phyloP scores from a whole-genome alignment of 2,888 invertebrate genomes.

The Nymphalis polychloros region DNA sequence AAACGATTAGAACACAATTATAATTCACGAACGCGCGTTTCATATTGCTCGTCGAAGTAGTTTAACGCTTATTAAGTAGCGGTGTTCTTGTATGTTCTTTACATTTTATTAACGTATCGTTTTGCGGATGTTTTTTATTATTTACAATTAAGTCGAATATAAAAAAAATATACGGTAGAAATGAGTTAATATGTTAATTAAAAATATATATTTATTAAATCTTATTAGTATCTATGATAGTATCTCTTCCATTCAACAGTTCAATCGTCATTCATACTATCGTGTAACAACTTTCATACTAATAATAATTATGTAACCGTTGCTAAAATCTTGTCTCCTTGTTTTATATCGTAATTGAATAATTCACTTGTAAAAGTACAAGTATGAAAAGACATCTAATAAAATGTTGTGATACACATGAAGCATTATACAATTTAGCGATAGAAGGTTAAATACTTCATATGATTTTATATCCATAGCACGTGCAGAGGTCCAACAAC shows the following conservation, averaged over 20 bases:
- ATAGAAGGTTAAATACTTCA: neutral
- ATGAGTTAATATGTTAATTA: too few relatives aligned
- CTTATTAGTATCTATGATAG: neutral
- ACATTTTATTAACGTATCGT: neutral
- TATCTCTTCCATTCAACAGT: too few relatives aligned
- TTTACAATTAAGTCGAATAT: neutral
- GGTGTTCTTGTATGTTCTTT: slow-evolving; percentile 7
- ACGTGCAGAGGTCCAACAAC: slow-evolving; percentile 28
- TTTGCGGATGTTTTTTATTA: neutral
- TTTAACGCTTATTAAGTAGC: slow-evolving; percentile 25
- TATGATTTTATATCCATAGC: slow-evolving; percentile 19
- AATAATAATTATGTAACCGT: too few relatives aligned
- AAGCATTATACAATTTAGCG: neutral
- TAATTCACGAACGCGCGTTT: slow-evolving; percentile 21
- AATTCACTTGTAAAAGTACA: neutral
- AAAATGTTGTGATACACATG: neutral
- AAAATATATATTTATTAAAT: neutral
- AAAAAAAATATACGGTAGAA: neutral
- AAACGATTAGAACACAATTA: slow-evolving; percentile 30
- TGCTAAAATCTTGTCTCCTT: neutral
- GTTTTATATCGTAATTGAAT: neutral
- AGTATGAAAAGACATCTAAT: too few relatives aligned
- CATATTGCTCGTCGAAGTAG: slow-evolving; percentile 12
- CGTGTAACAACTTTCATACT: too few relatives aligned
- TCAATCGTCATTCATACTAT: too few relatives aligned